Base-by-base conservation (phyloP, 2,113 vertebrate species). In the Bubo blakistoni region DNA sequence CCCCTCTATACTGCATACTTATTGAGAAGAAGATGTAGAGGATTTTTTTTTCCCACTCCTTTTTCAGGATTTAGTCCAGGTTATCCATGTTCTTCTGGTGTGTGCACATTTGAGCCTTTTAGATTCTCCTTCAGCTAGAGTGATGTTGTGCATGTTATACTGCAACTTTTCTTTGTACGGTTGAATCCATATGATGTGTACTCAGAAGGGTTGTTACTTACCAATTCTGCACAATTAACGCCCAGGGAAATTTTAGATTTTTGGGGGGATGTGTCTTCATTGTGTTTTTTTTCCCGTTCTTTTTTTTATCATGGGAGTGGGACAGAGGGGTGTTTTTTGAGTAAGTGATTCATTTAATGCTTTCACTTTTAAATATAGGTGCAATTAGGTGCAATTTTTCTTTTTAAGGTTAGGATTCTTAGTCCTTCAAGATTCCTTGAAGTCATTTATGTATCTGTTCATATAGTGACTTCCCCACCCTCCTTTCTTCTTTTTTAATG, bases 321-420 rank as follows among this genome's bases (percentile, higher is more conserved):
- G 61, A 34, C 22, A 87, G 65, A 65, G 20, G 20, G 10, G 8
- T 92, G 38, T 47, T 66, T 86, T 76, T 78, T 72, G 58, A 65
- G 21, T 72, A 42, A 70, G 25, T 82, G 70, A 88, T 78, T 80
- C 4, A 29, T 90, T 29, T 83, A 51, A 74, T 86, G 93, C 80
- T 90, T 95, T 96, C 72, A 72, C 77, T 93, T 97, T 86, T 94
- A 88, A 86, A 67, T 82, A 32, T 38, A 81, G n/a, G 17, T 81
- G 46, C 34, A 65, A 32, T 86, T 92, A 83, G 40, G 49, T 86
- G 40, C 16, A 49, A 13, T 78, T 83, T 90, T 87, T 78, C 47
- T 87, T 92, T 81, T 16, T 42, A 85, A 85, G 27, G n/a, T 22
- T 76, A 61, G 22, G 55, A 71, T 84, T 91, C 83, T 65, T 91